Base-by-base conservation (phyloP, 2,888 invertebrate species). In the Pteria penguin region DNA sequence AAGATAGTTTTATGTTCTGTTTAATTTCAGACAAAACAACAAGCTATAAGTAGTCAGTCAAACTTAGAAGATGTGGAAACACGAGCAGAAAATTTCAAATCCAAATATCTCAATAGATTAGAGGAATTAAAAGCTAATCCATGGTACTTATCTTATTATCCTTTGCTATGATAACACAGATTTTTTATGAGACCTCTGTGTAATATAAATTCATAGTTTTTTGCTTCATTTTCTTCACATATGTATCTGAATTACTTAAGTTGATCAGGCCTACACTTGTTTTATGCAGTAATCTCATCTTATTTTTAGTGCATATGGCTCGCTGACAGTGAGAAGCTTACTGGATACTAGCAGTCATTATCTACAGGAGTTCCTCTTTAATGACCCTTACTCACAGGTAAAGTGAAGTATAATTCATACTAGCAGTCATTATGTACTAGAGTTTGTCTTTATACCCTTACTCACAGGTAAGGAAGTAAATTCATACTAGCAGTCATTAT, bases 321-420 rank as follows among this genome's bases (percentile, higher is more conserved):
- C 96, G 78, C 94, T 98, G 86, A 97, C 97, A 79, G 96, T 98
- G 81, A 94, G 98, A 89, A 95, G 96, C 90, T 94, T 99, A 81
- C 93, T 99, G 86, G 97, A 98, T 92, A 95, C 97, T 86, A 96
- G 97, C 88, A 97, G 98, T 93, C 97, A 97, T 89, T 96, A 96
- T 89, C 94, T 98, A 91, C 95, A 96, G 87, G 96, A 97, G 89
- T 96, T 96, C 91, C 96, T 97, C 80, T 98, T 99, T 92, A 95
- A 96, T 86, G 98, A 99, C 93, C 96, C 98, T 8, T 95, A 94
- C 89, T 91, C 94, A 62, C 93, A 93, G 87, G 94, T 94, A 90
- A 91, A 90, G 89, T 36, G 8, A 14, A 61, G n/a, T 8, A 57
- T 8, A n/a, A n/a, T n/a, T n/a, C n/a, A n/a, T n/a, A n/a, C n/a